These are phyloP conservation scores for Acanthurus lineatus DNA, from an alignment of 2,797 vertebrate genomes.

Conservation along the genomic window DNA sequence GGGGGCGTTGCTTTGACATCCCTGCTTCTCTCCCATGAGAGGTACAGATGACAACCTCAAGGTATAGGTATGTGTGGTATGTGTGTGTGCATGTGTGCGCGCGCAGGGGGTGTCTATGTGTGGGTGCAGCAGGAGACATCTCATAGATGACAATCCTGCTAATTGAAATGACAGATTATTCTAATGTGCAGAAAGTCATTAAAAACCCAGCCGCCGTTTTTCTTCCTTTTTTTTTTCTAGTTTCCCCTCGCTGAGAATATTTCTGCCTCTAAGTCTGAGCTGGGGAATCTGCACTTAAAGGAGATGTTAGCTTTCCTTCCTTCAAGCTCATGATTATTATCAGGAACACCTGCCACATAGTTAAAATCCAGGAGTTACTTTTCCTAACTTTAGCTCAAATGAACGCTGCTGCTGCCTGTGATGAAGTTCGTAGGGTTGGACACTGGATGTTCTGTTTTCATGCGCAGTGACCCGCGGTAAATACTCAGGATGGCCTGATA, in stretches of 20 bases:
- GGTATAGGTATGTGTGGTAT: slow-evolving; percentile 78
- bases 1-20: slow-evolving; percentile 82
- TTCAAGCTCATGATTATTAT: slow-evolving; percentile 83
- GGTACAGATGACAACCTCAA: slow-evolving; percentile 85
- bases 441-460: slow-evolving; percentile 18
- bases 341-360: slow-evolving; percentile 78
- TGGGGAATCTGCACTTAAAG: slow-evolving; percentile 81
- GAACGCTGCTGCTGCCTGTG: slow-evolving; percentile 36
- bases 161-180: slow-evolving; percentile 92
- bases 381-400: slow-evolving; percentile 64
- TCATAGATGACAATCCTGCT: slow-evolving; percentile 86
- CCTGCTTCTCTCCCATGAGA: slow-evolving; percentile 86
- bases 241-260: slow-evolving; percentile 75
- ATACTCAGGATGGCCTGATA: slow-evolving; percentile 32
- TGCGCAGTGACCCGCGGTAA: slow-evolving; percentile 11
- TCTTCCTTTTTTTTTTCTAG: slow-evolving; percentile 62
- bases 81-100: slow-evolving; percentile 53
- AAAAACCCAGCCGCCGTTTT: slow-evolving; percentile 84
- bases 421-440: slow-evolving; percentile 48
- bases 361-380: slow-evolving; percentile 72
- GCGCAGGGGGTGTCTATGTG: slow-evolving; percentile 69
- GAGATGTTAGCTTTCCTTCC: slow-evolving; percentile 78
- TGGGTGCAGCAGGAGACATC: slow-evolving; percentile 81
- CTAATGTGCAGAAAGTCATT: slow-evolving; percentile 90
- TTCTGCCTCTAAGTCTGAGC: slow-evolving; percentile 79